Evolutionary conservation across 2,113 vertebrate genomes (phyloP).

Genomic region (Elgaria multicarinata): DNA sequence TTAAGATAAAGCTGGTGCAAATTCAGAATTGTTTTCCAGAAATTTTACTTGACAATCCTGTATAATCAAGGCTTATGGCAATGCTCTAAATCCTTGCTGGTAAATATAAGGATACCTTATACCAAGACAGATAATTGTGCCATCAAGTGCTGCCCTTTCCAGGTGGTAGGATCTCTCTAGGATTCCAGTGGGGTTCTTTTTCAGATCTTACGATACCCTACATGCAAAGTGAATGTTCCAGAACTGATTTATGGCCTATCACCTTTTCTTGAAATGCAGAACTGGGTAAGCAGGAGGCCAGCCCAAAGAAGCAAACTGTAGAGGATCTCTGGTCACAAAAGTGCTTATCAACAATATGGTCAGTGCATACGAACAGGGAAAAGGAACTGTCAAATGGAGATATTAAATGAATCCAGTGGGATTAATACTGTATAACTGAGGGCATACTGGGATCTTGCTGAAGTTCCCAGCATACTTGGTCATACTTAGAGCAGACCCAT

Average conservation of each 20-base stretch:
- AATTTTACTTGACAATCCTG: background rate
- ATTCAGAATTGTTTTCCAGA: slow-evolving; percentile 21
- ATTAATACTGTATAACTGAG: background rate
- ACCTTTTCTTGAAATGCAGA: background rate
- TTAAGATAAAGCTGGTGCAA: slow-evolving; percentile 17
- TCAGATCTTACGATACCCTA: background rate
- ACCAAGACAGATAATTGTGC: background rate
- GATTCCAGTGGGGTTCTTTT: background rate
- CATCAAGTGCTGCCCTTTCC: background rate
- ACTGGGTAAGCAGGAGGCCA: background rate
- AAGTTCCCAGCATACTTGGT: background rate
- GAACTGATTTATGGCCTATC: background rate
- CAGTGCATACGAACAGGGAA: background rate
- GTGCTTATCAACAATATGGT: background rate
- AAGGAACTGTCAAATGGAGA: background rate
- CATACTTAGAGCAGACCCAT: too few species aligned
- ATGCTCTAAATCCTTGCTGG: background rate
- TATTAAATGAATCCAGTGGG: background rate
- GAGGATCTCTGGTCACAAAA: background rate
- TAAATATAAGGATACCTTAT: background rate
- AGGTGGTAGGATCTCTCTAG: background rate
- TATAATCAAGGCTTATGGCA: background rate
- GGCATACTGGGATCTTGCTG: background rate
- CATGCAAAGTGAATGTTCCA: background rate
- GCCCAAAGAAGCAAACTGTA: background rate